phyloP scores from a whole-genome alignment of 2,888 invertebrate species.

The Macrostomum cliftonense region DNA sequence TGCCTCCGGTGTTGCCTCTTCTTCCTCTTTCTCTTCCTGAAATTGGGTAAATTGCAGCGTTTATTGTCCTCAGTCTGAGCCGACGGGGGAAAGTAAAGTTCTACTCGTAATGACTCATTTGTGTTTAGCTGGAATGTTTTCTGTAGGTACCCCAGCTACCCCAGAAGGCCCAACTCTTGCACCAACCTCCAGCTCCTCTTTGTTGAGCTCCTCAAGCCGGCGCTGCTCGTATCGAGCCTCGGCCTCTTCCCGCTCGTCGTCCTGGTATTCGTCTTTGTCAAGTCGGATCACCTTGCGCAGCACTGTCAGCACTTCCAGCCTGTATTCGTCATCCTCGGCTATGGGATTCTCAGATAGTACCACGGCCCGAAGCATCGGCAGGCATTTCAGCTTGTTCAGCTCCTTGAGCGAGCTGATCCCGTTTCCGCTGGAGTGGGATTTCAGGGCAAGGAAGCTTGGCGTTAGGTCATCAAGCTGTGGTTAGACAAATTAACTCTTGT shows the following conservation, averaged over 20 bases:
- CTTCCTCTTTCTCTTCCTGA: too few species aligned
- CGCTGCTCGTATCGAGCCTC: slow-evolving; percentile 28
- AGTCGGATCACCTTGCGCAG: slow-evolving; percentile 29
- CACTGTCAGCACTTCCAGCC: slow-evolving; percentile 30
- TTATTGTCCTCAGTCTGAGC: too few species aligned
- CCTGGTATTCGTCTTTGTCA: slow-evolving; percentile 34
- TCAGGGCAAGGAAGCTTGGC: background rate
- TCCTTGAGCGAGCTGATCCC: slow-evolving; percentile 22
- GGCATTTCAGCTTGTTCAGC: slow-evolving; percentile 23
- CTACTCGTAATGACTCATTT: too few species aligned
- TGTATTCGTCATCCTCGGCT: slow-evolving; percentile 34
- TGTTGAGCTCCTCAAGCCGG: slow-evolving; percentile 19
- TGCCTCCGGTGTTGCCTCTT: too few species aligned
- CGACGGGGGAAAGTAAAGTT: too few species aligned
- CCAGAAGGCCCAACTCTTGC: too few species aligned
- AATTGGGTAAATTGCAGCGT: too few species aligned
- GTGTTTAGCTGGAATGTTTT: too few species aligned
- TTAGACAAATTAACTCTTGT: background rate
- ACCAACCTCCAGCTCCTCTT: slow-evolving; percentile 1
- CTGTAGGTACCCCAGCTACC: too few species aligned
- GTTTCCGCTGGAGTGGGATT: slow-evolving; percentile 9
- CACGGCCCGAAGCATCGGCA: slow-evolving; percentile 30
- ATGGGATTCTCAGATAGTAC: slow-evolving; percentile 31
- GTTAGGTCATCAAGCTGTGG: background rate
- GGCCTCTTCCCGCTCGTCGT: slow-evolving; percentile 32